Conservation (phyloP, 2,888 invertebrate genomes). For the Ennomos fuscantarius region DNA sequence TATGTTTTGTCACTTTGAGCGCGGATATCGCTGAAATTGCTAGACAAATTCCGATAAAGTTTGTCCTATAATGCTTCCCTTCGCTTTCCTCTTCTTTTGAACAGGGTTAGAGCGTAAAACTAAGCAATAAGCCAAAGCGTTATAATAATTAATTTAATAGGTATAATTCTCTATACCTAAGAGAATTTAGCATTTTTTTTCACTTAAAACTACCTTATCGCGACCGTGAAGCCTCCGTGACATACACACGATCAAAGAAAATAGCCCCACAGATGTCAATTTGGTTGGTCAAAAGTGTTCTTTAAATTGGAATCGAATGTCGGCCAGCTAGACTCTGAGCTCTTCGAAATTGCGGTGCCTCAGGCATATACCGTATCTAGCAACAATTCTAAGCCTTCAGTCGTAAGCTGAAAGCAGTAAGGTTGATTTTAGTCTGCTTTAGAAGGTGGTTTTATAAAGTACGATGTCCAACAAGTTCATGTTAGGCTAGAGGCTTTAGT, state of each 20-base stretch:
- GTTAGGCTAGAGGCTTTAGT: slow-evolving; percentile 29
- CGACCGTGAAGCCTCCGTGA: not conserved
- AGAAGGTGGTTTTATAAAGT: slow-evolving; percentile 1
- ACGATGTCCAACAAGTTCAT: slow-evolving; percentile 33
- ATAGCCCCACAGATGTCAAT: slow-evolving; percentile 29
- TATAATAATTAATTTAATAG: no score
- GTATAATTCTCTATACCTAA: no score
- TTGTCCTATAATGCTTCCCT: no score
- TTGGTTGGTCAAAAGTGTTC: slow-evolving; percentile 34
- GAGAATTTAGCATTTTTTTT: no score
- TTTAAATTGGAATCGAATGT: slow-evolving; percentile 43
- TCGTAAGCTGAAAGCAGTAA: slow-evolving; percentile 12
- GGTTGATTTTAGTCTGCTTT: slow-evolving; percentile 7
- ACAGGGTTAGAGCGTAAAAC: no score
- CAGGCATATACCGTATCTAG: slow-evolving; percentile 20
- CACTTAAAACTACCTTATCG: no score
- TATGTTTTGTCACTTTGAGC: no score
- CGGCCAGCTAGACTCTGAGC: slow-evolving; percentile 34
- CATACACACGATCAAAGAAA: slow-evolving; percentile 18
- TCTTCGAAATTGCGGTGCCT: slow-evolving; percentile 36
- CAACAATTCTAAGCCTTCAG: slow-evolving; percentile 5
- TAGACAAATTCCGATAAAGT: no score
- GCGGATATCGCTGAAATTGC: no score
- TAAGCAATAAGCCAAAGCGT: no score
- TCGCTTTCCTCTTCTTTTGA: no score